Evolutionary conservation across 1,140 invertebrate genomes (phyloP).

Genomic region (Drosophila pseudoobscura): DNA sequence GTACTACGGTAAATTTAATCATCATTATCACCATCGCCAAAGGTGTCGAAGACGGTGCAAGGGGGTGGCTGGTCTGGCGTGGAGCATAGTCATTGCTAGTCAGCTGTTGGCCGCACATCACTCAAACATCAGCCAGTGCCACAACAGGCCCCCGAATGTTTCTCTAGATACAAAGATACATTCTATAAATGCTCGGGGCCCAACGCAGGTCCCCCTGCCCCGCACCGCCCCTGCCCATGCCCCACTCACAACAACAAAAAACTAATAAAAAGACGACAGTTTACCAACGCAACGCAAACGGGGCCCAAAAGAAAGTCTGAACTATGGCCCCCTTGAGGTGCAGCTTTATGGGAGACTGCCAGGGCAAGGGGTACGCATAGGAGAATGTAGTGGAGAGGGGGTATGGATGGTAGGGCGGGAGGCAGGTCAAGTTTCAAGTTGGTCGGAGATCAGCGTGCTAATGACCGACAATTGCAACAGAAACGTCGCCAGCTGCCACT

Average conservation of each 20-base stretch:
- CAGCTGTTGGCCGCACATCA: conserved; percentile 58
- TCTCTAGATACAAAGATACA: conserved; percentile 28
- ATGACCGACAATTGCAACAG: conserved; percentile 54
- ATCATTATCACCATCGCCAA: conserved; percentile 63
- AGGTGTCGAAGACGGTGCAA: neutral
- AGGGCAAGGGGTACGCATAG: conserved; percentile 2
- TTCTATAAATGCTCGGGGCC: conserved; percentile 30
- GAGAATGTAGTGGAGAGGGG: neutral
- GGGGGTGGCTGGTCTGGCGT: neutral
- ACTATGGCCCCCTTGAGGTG: conserved; percentile 22
- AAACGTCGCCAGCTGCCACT: conserved; percentile 28
- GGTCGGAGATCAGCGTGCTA: conserved; percentile 47
- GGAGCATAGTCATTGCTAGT: conserved; percentile 45
- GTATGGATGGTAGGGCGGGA: neutral
- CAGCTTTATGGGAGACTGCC: conserved; percentile 11
- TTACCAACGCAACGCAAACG: conserved; percentile 46
- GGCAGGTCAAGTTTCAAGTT: conserved; percentile 43
- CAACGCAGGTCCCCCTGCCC: neutral
- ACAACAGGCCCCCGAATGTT: conserved; percentile 20
- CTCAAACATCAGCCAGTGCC: conserved; percentile 34
- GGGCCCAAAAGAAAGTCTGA: conserved; percentile 47
- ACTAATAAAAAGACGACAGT: conserved; percentile 42
- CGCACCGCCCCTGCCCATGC: too few species aligned
- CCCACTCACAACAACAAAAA: neutral
- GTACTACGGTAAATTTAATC: conserved; percentile 64